These are phyloP conservation scores for Gymnoscopelus microlampas DNA, from an alignment of 2,797 vertebrate species.

Conservation along the genomic window DNA sequence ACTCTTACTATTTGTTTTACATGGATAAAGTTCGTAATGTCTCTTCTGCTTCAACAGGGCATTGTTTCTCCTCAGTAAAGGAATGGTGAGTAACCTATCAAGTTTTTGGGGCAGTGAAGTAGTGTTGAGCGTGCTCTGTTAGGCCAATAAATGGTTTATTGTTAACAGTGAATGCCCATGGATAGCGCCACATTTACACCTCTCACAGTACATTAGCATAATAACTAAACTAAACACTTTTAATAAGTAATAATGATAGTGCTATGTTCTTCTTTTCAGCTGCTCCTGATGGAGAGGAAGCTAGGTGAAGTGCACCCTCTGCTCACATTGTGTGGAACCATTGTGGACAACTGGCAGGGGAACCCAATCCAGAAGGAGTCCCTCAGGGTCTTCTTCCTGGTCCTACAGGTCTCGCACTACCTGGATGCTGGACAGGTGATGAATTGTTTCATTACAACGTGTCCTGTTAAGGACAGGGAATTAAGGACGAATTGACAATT, in stretches of 20 bases:
- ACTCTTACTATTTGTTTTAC: not conserved
- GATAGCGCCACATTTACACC: not conserved
- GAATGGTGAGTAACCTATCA: slow-evolving; percentile 87
- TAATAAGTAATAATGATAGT: not conserved
- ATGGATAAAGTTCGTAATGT: slow-evolving; percentile 13
- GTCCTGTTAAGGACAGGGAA: too few species aligned
- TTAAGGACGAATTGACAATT: too few species aligned
- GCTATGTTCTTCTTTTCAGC: slow-evolving; percentile 64
- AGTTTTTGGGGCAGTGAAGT: not conserved
- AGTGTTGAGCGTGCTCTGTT: not conserved
- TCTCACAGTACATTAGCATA: not conserved
- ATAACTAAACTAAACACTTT: not conserved
- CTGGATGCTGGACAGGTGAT: slow-evolving; percentile 96
- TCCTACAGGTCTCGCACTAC: slow-evolving; percentile 98
- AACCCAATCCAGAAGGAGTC: slow-evolving; percentile 99
- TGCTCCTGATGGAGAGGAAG: slow-evolving; percentile 95
- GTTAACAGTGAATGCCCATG: too few species aligned
- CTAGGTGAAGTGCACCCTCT: slow-evolving; percentile 96
- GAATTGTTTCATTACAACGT: too few species aligned
- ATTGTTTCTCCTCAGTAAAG: slow-evolving; percentile 94
- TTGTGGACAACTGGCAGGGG: slow-evolving; percentile 99
- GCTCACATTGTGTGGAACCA: slow-evolving; percentile 95
- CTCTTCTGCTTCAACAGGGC: slow-evolving; percentile 80
- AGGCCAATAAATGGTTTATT: not conserved
- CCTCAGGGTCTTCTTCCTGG: slow-evolving; percentile 94